Evolutionary conservation across 2,113 vertebrate species (phyloP).

Genomic region (Electrona antarctica): DNA sequence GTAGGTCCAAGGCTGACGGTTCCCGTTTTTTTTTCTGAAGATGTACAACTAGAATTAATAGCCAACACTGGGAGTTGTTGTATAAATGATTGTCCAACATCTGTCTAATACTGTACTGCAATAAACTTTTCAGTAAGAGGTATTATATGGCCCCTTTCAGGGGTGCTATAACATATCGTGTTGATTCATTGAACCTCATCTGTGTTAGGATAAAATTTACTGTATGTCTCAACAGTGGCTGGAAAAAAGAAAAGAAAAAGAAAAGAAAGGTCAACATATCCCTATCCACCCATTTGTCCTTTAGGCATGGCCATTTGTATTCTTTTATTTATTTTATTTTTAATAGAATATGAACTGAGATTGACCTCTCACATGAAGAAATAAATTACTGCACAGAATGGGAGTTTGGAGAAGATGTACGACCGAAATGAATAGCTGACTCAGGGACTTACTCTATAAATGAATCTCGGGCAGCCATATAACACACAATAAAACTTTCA

Average conservation of each 20-base stretch:
- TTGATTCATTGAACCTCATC: not conserved
- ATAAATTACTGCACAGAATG: not conserved
- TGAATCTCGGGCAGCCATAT: not conserved
- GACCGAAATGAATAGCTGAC: conserved; percentile 4
- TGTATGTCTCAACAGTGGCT: not conserved
- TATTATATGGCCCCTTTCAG: too few relatives aligned
- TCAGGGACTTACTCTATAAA: not conserved
- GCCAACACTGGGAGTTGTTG: not conserved
- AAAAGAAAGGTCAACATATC: not conserved
- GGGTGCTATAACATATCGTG: too few relatives aligned
- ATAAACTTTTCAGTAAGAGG: too few relatives aligned
- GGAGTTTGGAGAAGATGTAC: not conserved
- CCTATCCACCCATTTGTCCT: not conserved
- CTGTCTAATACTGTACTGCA: not conserved
- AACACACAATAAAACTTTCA: not conserved
- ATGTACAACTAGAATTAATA: not conserved
- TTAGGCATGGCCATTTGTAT: not conserved
- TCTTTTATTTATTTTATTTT: not conserved
- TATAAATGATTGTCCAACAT: not conserved
- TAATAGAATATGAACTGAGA: not conserved
- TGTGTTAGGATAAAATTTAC: not conserved
- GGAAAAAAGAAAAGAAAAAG: not conserved
- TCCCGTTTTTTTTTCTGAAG: not conserved
- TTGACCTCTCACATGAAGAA: not conserved
- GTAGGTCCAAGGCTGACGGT: not conserved